These are phyloP conservation scores for Philereme transversata DNA, from an alignment of 2,888 invertebrate genomes.

Conservation along the genomic window DNA sequence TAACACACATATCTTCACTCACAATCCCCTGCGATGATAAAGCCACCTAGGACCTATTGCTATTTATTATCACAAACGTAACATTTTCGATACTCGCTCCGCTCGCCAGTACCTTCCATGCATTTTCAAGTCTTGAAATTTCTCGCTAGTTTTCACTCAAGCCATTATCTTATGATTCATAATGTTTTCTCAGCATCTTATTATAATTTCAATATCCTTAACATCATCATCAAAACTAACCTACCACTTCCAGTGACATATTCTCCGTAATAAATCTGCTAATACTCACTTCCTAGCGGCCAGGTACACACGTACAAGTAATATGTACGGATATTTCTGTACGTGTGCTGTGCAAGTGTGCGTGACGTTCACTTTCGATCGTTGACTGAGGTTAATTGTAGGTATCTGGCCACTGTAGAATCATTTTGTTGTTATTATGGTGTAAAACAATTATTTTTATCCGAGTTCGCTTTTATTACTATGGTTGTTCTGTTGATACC, in stretches of 20 bases:
- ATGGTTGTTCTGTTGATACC: constrained; percentile 18
- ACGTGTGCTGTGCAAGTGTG: constrained; percentile 38
- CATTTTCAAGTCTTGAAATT: no score
- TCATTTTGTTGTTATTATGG: constrained; percentile 22
- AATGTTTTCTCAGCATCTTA: no score
- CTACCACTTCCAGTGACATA: constrained; percentile 44
- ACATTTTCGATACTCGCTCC: no score
- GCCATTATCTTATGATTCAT: no score
- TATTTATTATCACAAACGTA: no score
- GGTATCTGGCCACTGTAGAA: constrained; percentile 34
- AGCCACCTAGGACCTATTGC: no score
- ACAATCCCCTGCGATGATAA: no score
- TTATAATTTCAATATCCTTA: no score
- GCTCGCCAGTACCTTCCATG: no score
- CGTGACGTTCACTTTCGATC: constrained; percentile 70
- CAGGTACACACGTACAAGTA: constrained; percentile 37
- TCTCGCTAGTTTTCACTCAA: no score
- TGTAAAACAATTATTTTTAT: constrained; percentile 33
- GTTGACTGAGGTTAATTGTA: constrained; percentile 48
- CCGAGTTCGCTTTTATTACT: constrained; percentile 16
- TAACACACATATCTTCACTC: no score
- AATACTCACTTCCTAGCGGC: constrained; percentile 46
- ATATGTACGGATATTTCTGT: constrained; percentile 23
- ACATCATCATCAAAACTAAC: no score
- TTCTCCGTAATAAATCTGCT: constrained; percentile 42